Conservation (phyloP, 2,113 vertebrate species). For the Hippocampus zosterae region DNA sequence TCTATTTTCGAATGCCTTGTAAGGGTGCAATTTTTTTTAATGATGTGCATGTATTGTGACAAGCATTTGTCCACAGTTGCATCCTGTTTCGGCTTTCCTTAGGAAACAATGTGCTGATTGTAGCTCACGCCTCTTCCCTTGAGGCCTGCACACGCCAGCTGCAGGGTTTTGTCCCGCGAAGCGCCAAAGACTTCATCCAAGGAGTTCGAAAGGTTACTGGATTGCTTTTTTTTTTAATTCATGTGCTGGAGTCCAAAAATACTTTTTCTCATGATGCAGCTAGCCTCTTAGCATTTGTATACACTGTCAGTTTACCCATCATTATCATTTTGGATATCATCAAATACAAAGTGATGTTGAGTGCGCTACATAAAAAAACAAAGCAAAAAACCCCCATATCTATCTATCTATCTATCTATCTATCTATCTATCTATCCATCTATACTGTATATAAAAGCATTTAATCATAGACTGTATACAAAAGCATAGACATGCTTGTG, state of each 20-base stretch:
- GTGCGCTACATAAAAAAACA: too few relatives aligned
- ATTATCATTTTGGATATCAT: too few relatives aligned
- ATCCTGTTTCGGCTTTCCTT: slow-evolving; percentile 42
- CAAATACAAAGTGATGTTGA: too few relatives aligned
- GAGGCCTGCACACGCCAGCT: slow-evolving; percentile 97
- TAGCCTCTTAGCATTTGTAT: too few relatives aligned
- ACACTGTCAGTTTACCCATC: too few relatives aligned
- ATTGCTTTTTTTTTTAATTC: slow-evolving; percentile 5
- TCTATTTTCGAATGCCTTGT: background rate
- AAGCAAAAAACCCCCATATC: too few relatives aligned
- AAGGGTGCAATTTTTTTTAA: background rate
- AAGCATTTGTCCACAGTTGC: slow-evolving; percentile 13
- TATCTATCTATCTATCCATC: too few relatives aligned
- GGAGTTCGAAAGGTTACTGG: slow-evolving; percentile 89
- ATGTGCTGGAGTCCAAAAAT: background rate
- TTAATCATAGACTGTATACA: too few relatives aligned
- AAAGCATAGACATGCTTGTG: too few relatives aligned
- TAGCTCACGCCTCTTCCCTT: slow-evolving; percentile 95
- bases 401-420: too few relatives aligned
- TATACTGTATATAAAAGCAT: too few relatives aligned
- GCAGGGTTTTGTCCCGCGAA: slow-evolving; percentile 90
- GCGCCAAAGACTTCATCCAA: slow-evolving; percentile 97
- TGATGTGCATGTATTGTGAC: background rate
- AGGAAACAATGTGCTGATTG: slow-evolving; percentile 95
- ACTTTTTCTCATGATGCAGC: background rate